Evolutionary conservation across 2,113 vertebrate genomes (phyloP).

Genomic region (Salminus brasiliensis): DNA sequence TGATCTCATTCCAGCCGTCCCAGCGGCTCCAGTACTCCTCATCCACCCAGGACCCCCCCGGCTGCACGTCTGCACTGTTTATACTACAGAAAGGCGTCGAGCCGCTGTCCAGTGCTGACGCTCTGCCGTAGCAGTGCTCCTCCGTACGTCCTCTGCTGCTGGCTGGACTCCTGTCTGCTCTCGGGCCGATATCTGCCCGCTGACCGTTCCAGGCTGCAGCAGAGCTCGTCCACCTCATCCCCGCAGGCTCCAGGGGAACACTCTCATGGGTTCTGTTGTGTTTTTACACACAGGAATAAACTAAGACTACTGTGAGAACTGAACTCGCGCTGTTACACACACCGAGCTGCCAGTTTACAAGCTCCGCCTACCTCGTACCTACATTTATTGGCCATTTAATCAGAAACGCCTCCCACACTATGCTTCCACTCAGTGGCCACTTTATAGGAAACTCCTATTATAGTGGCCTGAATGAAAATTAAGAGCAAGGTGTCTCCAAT

Average conservation of each 20-base stretch:
- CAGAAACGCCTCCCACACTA: no score
- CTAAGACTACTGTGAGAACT: no score
- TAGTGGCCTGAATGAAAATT: no score
- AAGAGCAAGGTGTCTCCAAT: no score
- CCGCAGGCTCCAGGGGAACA: background rate
- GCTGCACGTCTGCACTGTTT: background rate
- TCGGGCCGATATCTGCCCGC: background rate
- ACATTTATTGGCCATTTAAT: no score
- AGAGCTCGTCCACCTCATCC: background rate
- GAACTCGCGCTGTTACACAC: no score
- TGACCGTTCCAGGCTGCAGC: background rate
- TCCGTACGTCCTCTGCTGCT: background rate
- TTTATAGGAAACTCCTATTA: no score
- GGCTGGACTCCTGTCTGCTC: background rate
- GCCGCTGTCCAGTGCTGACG: background rate
- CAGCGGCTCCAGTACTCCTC: conserved; percentile 39
- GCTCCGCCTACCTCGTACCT: no score
- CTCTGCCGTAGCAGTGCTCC: background rate
- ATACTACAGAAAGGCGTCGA: conserved; percentile 25
- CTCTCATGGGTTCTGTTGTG: background rate
- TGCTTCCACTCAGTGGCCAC: no score
- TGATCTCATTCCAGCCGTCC: conserved; percentile 35
- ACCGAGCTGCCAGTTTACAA: no score
- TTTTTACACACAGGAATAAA: background rate
- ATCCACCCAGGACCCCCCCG: conserved; percentile 26